Percentiles rank a stretch among this genome's conserved stretches.
Conservation (phyloP, 2,888 invertebrate genomes). For the Dermolepida albohirtum region DNA sequence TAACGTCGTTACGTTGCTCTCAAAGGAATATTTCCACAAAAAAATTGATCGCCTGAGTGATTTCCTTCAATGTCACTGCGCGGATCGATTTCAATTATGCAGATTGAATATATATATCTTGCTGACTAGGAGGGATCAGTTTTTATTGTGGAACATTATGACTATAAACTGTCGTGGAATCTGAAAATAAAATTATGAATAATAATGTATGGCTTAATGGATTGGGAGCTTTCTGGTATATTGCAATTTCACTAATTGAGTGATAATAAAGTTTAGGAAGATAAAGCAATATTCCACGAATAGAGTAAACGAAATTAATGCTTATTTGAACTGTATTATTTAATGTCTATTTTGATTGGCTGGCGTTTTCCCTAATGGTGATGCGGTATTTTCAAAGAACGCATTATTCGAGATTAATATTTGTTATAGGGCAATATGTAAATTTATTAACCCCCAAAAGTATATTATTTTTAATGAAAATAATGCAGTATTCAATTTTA, state of each 20-base stretch:
- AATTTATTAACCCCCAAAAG: too few species aligned
- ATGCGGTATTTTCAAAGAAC: not conserved
- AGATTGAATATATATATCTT: conserved; percentile 28
- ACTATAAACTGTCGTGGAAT: conserved; percentile 32
- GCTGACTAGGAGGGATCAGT: conserved; percentile 35
- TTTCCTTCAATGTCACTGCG: not conserved
- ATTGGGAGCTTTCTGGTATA: conserved; percentile 36
- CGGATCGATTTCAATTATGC: conserved; percentile 38
- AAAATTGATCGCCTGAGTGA: conserved; percentile 20
- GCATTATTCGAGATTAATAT: too few species aligned
- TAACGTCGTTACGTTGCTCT: not conserved
- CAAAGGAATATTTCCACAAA: not conserved
- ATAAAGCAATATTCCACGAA: conserved; percentile 24
- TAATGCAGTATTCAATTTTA: too few species aligned
- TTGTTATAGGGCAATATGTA: too few species aligned
- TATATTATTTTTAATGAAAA: too few species aligned
- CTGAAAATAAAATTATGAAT: conserved; percentile 40
- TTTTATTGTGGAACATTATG: conserved; percentile 32
- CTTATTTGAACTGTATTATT: conserved; percentile 28
- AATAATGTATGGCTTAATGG: conserved; percentile 37
- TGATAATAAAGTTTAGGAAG: conserved; percentile 34
- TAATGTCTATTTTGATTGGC: conserved; percentile 9
- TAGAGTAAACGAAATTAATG: conserved; percentile 25
- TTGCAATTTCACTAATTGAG: conserved; percentile 36
- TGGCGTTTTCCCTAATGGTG: not conserved